Base-by-base conservation (phyloP, 1,140 invertebrate species). In the Camponotus floridanus region DNA sequence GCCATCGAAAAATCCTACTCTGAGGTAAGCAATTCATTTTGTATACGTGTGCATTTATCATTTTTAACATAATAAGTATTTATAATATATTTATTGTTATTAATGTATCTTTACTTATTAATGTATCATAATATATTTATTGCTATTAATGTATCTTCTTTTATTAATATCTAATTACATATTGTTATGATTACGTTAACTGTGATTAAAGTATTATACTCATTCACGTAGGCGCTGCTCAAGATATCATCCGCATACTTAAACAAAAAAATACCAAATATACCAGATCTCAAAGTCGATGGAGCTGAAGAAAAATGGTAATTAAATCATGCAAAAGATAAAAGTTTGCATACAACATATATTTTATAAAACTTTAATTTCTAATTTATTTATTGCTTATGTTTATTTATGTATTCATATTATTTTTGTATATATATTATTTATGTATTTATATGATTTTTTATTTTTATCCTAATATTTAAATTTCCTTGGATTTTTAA, bases 1-100 rank as follows among this genome's bases (percentile, higher is more conserved):
- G 96, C 98, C 31, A 98, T 99, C 88, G 98, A 99, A 94, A 99
- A 98, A 94, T 98, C 98, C 18, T 99, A 99, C 95, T 98, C 98
- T 0, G 98, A 99, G 96, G 98, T 98, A 96, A 92, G 88, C 76
- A 33, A 39, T 21, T 33, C 3, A 18, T 61, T 59, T 21, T 48
- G 33, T 59, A 48, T 65, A 0, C 0, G 9, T 39, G 1, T 0
- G 9, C 21, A 11, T 1, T 74, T 74, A 57, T 59, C 31, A 62
- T 39, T 59, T 74, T 74, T 8, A 55, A 33, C 39, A 33, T 64
- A 33, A 64, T 64, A 33, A 74, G n/a, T 57, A 71, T 33, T 36
- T n/a, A 59, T 42, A 62, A 8, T 76, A 62, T 31, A 45, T 61
- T 2, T 42, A 31, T n/a, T 76, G 18, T 9, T 76, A 62, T 76